phyloP scores from a whole-genome alignment of 2,797 vertebrate genomes.

The Pseudopleuronectes americanus region DNA sequence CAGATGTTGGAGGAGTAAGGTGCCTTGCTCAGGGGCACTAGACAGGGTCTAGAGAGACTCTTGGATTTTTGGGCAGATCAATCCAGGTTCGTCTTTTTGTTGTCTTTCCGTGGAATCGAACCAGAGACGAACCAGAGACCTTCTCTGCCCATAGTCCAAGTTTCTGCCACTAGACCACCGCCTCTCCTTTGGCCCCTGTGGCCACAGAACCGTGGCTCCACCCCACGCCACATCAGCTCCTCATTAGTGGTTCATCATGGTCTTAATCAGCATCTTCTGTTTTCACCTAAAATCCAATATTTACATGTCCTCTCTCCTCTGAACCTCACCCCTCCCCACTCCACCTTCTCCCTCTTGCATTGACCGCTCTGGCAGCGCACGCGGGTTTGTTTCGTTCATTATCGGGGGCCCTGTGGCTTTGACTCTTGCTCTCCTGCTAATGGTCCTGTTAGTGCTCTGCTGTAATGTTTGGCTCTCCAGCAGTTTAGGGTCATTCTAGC shows the following conservation, averaged over 20 bases:
- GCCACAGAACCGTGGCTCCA: constrained; percentile 18
- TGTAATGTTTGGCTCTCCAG: constrained; percentile 37
- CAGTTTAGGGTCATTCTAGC: constrained; percentile 43
- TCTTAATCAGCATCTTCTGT: constrained; percentile 4
- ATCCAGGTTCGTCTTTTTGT: no score
- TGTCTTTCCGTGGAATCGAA: no score
- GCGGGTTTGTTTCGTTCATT: constrained; percentile 39
- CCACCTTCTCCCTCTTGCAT: constrained; percentile 37
- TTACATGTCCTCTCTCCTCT: neutral
- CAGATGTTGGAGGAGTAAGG: no score
- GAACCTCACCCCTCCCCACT: no score
- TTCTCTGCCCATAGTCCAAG: no score
- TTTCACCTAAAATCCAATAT: constrained; percentile 5
- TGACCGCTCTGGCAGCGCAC: constrained; percentile 20
- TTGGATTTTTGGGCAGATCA: no score
- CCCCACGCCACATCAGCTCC: constrained; percentile 8
- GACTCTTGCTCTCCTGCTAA: constrained; percentile 48
- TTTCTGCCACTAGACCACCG: no score
- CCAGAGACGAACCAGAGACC: no score
- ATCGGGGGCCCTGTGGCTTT: constrained; percentile 42
- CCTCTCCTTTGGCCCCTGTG: no score
- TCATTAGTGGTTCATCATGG: constrained; percentile 10
- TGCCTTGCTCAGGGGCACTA: no score
- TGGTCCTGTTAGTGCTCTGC: constrained; percentile 41
- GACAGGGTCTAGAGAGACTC: no score